Percentiles rank a stretch among this genome's conserved stretches.
phyloP scores from a whole-genome alignment of 2,797 vertebrate genomes.

The Benthosema pterotum region DNA sequence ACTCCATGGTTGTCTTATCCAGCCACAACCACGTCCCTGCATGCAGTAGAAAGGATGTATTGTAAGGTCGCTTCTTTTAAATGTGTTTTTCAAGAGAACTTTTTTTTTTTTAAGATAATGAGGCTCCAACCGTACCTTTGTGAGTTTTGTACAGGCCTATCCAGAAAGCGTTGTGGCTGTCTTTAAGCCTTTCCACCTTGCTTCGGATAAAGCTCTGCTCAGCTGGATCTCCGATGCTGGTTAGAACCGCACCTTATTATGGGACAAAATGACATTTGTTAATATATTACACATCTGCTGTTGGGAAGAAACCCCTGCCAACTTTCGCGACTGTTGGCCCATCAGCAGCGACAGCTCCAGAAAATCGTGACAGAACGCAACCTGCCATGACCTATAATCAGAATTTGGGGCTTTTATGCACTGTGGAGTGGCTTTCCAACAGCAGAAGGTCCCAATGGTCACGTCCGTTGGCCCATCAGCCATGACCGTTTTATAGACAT shows the following conservation, averaged over 20 bases:
- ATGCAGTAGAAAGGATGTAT: constrained; percentile 1
- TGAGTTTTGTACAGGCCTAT: constrained; percentile 89
- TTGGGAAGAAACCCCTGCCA: too few species aligned
- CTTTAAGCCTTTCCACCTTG: constrained; percentile 75
- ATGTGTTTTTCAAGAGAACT: background rate
- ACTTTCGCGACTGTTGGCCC: too few species aligned
- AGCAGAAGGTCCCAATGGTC: too few species aligned
- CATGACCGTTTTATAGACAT: too few species aligned
- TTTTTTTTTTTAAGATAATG: too few species aligned
- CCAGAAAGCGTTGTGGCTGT: constrained; percentile 82
- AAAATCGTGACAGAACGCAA: too few species aligned
- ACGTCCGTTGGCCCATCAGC: too few species aligned
- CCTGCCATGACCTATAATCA: too few species aligned
- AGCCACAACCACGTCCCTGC: constrained; percentile 70
- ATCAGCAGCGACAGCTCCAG: too few species aligned
- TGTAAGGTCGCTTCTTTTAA: background rate
- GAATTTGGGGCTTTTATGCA: too few species aligned
- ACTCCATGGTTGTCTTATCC: constrained; percentile 66
- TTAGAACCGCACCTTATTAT: constrained; percentile 82
- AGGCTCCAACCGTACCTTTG: constrained; percentile 82
- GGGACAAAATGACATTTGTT: constrained; percentile 18
- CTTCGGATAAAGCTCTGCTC: constrained; percentile 84
- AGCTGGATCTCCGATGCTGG: constrained; percentile 81
- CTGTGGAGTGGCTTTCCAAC: too few species aligned
- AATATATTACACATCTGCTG: background rate